Conservation (phyloP, 30 jellyfish, hydroid and myxozoan genomes). For the Aurelia sp. region DNA sequence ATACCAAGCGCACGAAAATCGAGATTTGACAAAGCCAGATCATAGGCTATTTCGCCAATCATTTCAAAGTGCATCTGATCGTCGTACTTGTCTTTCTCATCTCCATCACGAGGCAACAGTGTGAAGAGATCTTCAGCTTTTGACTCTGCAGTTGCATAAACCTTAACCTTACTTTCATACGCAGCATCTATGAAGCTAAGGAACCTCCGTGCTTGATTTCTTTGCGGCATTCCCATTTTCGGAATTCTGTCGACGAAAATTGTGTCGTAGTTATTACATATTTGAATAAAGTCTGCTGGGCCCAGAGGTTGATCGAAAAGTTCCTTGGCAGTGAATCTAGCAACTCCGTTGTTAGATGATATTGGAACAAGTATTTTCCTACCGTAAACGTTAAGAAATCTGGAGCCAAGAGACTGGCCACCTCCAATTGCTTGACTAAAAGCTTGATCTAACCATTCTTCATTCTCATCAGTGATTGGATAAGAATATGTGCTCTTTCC, state of each 20-base stretch:
- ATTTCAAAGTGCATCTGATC: slow-evolving; percentile 89
- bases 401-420: slow-evolving; percentile 49
- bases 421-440: slow-evolving; percentile 46
- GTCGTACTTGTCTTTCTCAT: slow-evolving; percentile 41
- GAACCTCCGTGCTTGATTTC: slow-evolving; percentile 84
- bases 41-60: slow-evolving; percentile 94
- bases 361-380: slow-evolving; percentile 77
- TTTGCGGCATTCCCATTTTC: slow-evolving; percentile 68
- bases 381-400: slow-evolving; percentile 64
- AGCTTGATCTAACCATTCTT: slow-evolving; percentile 68
- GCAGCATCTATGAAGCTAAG: slow-evolving; percentile 93
- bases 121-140: slow-evolving; percentile 71
- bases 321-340: slow-evolving; percentile 77
- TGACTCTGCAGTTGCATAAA: slow-evolving; percentile 80
- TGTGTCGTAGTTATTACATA: slow-evolving; percentile 67
- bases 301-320: slow-evolving; percentile 79
- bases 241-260: slow-evolving; percentile 80
- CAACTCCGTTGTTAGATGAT: slow-evolving; percentile 73
- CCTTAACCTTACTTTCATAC: slow-evolving; percentile 73
- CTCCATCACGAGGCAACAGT: slow-evolving; percentile 71
- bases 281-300: slow-evolving; percentile 84
- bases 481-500: slow-evolving; percentile 62
- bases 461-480: slow-evolving; percentile 49
- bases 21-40: slow-evolving; percentile 58
- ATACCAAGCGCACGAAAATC: slow-evolving; percentile 69